phyloP scores from a whole-genome alignment of 2,888 invertebrate species.

The Rhimphoctona megacephalus region DNA sequence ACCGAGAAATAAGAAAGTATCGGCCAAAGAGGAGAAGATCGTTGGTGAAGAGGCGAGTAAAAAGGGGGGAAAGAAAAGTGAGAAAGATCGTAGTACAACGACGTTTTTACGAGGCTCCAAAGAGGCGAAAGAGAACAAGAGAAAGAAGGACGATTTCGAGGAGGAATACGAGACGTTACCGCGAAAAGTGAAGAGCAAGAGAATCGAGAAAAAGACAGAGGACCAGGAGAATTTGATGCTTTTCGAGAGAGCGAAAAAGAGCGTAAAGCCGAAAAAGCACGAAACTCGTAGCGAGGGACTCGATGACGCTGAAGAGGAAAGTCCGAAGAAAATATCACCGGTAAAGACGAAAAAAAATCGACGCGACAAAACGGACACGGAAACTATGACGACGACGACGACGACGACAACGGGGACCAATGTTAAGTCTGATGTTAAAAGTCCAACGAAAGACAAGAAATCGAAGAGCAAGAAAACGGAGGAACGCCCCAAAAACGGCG shows the following conservation, averaged over 20 bases:
- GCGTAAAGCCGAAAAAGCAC: constrained; percentile 75
- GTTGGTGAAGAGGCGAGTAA: constrained; percentile 74
- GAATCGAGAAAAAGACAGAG: constrained; percentile 77
- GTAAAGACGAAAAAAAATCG: constrained; percentile 84
- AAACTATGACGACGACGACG: constrained; percentile 65
- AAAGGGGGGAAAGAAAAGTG: constrained; percentile 66
- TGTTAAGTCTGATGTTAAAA: constrained; percentile 82
- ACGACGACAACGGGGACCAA: constrained; percentile 62
- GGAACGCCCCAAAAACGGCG: constrained; percentile 87
- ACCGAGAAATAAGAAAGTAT: constrained; percentile 80
- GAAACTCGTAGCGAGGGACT: constrained; percentile 71
- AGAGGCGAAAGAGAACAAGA: constrained; percentile 78
- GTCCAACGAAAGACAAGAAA: constrained; percentile 85
- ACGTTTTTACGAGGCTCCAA: constrained; percentile 69
- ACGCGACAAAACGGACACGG: constrained; percentile 72
- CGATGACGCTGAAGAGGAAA: constrained; percentile 74
- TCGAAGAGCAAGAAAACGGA: constrained; percentile 86
- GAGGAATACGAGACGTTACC: constrained; percentile 77
- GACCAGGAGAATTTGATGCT: constrained; percentile 66
- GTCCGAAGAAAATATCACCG: constrained; percentile 77
- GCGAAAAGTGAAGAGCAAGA: constrained; percentile 79
- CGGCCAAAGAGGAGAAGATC: constrained; percentile 76
- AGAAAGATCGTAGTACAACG: constrained; percentile 70
- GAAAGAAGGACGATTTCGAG: constrained; percentile 81
- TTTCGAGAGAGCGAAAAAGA: constrained; percentile 77